Evolutionary conservation across 2,888 invertebrate genomes (phyloP).

Genomic region (Dorcus parallelipipedus): DNA sequence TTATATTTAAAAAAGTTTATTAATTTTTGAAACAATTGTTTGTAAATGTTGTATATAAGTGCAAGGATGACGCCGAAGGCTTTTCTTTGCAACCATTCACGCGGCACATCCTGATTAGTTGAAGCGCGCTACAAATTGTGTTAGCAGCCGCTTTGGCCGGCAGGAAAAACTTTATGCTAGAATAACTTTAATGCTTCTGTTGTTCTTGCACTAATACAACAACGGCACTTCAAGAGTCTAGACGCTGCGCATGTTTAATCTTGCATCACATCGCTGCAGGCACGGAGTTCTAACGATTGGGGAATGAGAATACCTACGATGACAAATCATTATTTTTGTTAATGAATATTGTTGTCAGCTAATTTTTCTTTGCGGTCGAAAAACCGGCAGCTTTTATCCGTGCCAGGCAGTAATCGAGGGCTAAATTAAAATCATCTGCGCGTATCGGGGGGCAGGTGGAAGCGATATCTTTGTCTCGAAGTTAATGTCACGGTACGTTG

Average conservation of each 20-base stretch:
- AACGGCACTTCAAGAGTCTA: background rate
- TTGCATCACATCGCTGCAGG: too few relatives aligned
- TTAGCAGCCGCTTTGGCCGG: constrained; percentile 6
- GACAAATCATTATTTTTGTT: too few relatives aligned
- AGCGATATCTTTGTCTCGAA: background rate
- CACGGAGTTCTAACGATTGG: too few relatives aligned
- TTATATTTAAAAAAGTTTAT: too few relatives aligned
- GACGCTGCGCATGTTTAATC: too few relatives aligned
- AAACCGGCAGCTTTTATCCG: too few relatives aligned
- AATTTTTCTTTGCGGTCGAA: too few relatives aligned
- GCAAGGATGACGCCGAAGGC: background rate
- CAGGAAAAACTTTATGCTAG: constrained; percentile 8
- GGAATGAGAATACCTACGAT: too few relatives aligned
- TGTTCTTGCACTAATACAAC: background rate
- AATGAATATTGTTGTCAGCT: too few relatives aligned
- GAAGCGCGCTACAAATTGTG: constrained; percentile 6
- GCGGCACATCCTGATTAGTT: constrained; percentile 9
- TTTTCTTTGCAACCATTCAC: constrained; percentile 6
- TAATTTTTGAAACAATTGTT: too few relatives aligned
- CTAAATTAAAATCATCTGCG: constrained; percentile 1
- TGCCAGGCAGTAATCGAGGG: background rate
- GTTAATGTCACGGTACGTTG: constrained; percentile 1
- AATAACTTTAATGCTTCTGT: constrained; percentile 5
- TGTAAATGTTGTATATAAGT: too few relatives aligned
- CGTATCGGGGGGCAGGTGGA: constrained; percentile 3